phyloP scores from a whole-genome alignment of 1,140 invertebrate species.

The Polyergus mexicanus region DNA sequence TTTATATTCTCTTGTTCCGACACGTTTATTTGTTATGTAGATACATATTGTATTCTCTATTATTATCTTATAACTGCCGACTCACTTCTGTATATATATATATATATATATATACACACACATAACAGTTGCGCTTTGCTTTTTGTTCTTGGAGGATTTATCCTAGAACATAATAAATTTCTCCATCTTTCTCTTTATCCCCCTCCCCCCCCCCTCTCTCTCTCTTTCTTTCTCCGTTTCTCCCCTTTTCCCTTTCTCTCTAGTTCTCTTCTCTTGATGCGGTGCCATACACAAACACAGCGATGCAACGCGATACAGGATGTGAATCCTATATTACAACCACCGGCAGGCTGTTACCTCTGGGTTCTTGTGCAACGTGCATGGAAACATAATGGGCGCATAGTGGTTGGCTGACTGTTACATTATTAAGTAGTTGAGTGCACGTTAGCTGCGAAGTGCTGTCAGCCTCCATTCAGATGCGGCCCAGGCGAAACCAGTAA shows the following conservation, averaged over 20 bases:
- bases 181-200: conserved; percentile 25
- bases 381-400: conserved; percentile 81
- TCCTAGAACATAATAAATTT: conserved; percentile 62
- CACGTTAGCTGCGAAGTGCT: conserved; percentile 80
- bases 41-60: conserved; percentile 52
- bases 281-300: conserved; percentile 54
- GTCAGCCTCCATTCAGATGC: conserved; percentile 78
- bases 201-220: background rate
- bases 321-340: conserved; percentile 75
- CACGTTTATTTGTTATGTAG: conserved; percentile 54
- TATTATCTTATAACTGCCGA: conserved; percentile 61
- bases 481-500: conserved; percentile 69
- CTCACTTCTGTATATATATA: conserved; percentile 41
- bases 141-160: conserved; percentile 61
- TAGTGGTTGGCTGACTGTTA: conserved; percentile 82
- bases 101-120: background rate
- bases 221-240: background rate
- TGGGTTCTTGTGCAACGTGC: conserved; percentile 74
- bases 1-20: conserved; percentile 54
- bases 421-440: conserved; percentile 83
- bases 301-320: conserved; percentile 66
- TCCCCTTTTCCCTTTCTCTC: background rate
- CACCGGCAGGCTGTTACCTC: conserved; percentile 69
- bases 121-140: conserved; percentile 45
- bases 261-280: conserved; percentile 11